Evolutionary conservation across 2,797 vertebrate genomes (phyloP).

Genomic region (Coregonus suidteri): DNA sequence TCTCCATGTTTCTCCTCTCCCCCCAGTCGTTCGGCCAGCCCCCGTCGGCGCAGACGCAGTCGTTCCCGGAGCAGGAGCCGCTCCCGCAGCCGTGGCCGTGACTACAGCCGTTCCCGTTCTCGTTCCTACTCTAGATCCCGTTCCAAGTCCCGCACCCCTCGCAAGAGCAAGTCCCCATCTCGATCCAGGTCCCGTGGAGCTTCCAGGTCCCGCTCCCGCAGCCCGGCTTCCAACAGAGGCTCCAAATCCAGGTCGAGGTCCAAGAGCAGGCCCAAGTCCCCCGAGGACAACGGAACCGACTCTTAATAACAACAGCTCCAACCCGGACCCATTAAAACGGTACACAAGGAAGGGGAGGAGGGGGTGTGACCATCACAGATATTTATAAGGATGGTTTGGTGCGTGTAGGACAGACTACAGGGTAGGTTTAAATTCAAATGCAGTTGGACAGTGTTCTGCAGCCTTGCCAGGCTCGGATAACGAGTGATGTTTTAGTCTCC

Average conservation of each 20-base stretch:
- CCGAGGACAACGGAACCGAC: constrained; percentile 83
- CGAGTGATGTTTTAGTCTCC: constrained; percentile 10
- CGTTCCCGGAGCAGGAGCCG: constrained; percentile 86
- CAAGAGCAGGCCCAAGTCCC: constrained; percentile 85
- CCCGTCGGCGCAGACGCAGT: constrained; percentile 81
- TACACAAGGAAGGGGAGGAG: constrained; percentile 11
- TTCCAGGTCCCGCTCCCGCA: constrained; percentile 58
- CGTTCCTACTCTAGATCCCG: constrained; percentile 85
- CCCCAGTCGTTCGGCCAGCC: constrained; percentile 75
- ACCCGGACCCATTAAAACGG: constrained; percentile 75
- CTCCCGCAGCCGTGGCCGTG: constrained; percentile 73
- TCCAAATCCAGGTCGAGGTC: constrained; percentile 81
- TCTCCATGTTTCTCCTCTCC: constrained; percentile 35
- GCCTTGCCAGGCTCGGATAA: constrained; percentile 26
- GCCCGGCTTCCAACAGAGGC: constrained; percentile 80
- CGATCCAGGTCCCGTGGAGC: constrained; percentile 75
- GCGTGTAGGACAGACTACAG: neutral
- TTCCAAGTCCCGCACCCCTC: constrained; percentile 80
- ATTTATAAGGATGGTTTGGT: too few species aligned
- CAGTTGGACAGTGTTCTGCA: constrained; percentile 8
- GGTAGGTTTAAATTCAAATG: too few species aligned
- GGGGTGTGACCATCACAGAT: too few species aligned
- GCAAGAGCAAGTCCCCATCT: constrained; percentile 76
- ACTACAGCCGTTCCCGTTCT: constrained; percentile 87
- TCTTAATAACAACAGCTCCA: constrained; percentile 62